A percentile compares a stretch with the other conserved stretches of the same genome.
These are phyloP conservation scores for Volucella inflata DNA, from an alignment of 2,888 invertebrate genomes.

Conservation along the genomic window DNA sequence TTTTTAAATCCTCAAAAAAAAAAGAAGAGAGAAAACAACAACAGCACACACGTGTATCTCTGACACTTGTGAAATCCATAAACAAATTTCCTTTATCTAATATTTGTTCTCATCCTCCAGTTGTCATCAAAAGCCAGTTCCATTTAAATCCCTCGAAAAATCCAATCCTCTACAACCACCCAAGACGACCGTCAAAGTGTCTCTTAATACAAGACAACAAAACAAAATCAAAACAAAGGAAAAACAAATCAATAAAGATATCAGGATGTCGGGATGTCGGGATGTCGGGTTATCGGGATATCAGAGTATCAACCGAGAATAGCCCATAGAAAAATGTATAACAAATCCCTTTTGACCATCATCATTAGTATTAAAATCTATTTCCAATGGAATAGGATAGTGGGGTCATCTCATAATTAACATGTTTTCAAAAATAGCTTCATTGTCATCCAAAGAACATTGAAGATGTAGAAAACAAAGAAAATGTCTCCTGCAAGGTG, in stretches of 20 bases:
- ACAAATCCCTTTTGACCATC: constrained; percentile 56
- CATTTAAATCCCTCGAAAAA: neutral
- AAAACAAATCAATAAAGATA: constrained; percentile 56
- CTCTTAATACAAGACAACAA: constrained; percentile 23
- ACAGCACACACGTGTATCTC: neutral
- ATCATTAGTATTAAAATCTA: constrained; percentile 62
- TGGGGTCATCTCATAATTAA: constrained; percentile 65
- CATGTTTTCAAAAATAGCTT: constrained; percentile 57
- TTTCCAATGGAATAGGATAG: constrained; percentile 31
- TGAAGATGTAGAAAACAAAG: neutral
- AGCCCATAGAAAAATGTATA: constrained; percentile 27
- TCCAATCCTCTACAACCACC: constrained; percentile 34
- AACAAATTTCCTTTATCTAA: neutral
- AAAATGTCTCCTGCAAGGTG: neutral
- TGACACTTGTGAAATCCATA: neutral
- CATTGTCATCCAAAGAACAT: constrained; percentile 24
- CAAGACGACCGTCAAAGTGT: constrained; percentile 53
- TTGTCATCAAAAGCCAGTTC: neutral
- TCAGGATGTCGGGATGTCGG: constrained; percentile 3
- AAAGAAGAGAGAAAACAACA: neutral
- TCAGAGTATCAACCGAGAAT: no score
- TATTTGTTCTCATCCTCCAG: neutral
- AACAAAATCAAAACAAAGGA: neutral
- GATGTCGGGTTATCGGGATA: no score
- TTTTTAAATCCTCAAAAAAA: no score